phyloP scores from a whole-genome alignment of 2,888 invertebrate species.

The Myathropa florea region DNA sequence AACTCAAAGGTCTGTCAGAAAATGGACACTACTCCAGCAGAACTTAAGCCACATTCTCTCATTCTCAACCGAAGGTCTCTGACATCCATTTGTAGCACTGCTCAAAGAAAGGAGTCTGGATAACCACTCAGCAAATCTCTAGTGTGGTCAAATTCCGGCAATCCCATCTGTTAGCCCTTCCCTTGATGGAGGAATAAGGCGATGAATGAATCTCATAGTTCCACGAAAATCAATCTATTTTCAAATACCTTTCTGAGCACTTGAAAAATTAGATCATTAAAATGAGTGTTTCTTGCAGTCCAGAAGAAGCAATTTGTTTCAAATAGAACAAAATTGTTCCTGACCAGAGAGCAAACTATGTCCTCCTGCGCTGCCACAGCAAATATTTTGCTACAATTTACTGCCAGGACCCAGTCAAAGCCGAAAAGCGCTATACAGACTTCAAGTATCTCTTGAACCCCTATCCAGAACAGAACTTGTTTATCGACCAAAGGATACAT shows the following conservation, averaged over 20 bases:
- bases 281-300: no score
- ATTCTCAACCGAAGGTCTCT: no score
- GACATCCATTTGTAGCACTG: no score
- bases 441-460: neutral
- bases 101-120: no score
- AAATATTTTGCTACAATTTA: neutral
- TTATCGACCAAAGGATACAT: neutral
- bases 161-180: no score
- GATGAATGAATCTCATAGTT: neutral
- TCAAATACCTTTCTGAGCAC: neutral
- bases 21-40: no score
- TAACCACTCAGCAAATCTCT: no score
- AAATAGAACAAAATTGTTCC: neutral
- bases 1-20: no score
- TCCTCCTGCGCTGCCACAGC: no score
- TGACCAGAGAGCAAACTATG: neutral
- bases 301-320: neutral
- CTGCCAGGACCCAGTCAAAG: neutral
- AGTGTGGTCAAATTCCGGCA: no score
- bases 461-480: neutral
- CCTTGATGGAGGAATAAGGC: neutral
- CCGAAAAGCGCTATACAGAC: neutral
- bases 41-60: no score
- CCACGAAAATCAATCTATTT: neutral
- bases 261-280: neutral